Evolutionary conservation across 2,113 vertebrate genomes (phyloP).

Genomic region (Uria aalge): DNA sequence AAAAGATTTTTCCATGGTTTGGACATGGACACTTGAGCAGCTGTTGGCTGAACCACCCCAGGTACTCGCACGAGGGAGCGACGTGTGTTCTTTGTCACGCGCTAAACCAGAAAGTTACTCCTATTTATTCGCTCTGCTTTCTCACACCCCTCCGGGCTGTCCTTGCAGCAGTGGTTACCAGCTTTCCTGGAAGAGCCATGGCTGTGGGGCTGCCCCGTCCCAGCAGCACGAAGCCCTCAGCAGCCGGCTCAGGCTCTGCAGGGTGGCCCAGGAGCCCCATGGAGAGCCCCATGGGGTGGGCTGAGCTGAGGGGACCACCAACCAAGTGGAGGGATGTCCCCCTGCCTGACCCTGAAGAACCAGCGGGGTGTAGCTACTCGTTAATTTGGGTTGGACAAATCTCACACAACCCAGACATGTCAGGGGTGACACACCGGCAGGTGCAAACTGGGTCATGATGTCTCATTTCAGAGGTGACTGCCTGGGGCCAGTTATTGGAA

Average conservation of each 20-base stretch:
- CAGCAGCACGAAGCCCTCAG: neutral
- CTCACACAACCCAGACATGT: neutral
- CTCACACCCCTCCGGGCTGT: neutral
- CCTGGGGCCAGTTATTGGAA: neutral
- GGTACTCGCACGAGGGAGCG: fast-evolving
- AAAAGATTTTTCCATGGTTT: neutral
- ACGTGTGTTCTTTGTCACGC: neutral
- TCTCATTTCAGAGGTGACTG: neutral
- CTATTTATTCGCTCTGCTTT: neutral
- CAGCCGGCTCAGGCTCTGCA: fast-evolving
- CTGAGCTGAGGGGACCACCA: fast-evolving
- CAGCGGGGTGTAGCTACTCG: neutral
- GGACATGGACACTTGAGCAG: neutral
- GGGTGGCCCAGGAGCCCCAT: neutral
- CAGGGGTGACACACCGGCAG: fast-evolving
- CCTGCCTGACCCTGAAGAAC: neutral
- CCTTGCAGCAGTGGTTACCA: neutral
- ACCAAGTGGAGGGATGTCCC: fast-evolving
- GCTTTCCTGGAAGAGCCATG: neutral
- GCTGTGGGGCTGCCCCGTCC: neutral
- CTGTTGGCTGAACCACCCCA: neutral
- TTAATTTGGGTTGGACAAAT: neutral
- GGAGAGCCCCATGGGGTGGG: neutral
- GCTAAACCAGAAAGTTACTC: neutral
- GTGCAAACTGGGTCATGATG: neutral